Evolutionary conservation across 37 sponge, comb jelly and placozoan genomes (phyloP), one percentile per base, ranked within the genome.

Genomic region (Ephydatia muelleri): DNA sequence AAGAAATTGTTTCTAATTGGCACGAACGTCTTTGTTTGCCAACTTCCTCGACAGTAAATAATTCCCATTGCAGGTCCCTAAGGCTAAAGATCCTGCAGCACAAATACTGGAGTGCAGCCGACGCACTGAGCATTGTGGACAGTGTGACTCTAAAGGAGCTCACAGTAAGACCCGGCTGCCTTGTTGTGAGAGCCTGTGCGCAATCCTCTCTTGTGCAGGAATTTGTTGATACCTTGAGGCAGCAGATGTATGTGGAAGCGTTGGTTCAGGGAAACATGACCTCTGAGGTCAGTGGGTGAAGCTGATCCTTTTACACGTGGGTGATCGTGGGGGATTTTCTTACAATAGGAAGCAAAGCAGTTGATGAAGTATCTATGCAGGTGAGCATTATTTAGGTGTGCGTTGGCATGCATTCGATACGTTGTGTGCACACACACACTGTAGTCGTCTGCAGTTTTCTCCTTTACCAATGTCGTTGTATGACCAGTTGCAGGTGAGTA

Each of bases 231-330:
- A 33, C 23, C 39, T 71, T 86, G 2, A 72, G 29, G 40, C 1
- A 19, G 0, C 73, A 83, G 6, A 21, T 87, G 49, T 92, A 84
- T 80, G 88, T 87, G 40, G 92, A 92, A 33, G 72, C 78, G 16
- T 82, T 92, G 11, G 78, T 92, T 26, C 88, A 87, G 73, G 92
- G 92, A 22, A 92, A 92, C 75, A 73, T 92, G 25, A 78, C 85
- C 16, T 35, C 77, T 5, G 35, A 72, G 84, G 89, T 88, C n/a
- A 23, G 32, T 31, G 22, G 49, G 28, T 26, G 29, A 28, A 38
- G 0, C 11, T 31, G n/a, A 26, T 75, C 21, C n/a, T n/a, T 68
- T 3, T 38, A 43, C 37, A 21, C 35, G 3, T 76, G 68, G n/a
- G 5, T 57, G 66, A 22, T 2, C 36, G 66, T 34, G 28, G 32